Conservation (phyloP, 2,113 vertebrate species). For the Saccopteryx bilineata region DNA sequence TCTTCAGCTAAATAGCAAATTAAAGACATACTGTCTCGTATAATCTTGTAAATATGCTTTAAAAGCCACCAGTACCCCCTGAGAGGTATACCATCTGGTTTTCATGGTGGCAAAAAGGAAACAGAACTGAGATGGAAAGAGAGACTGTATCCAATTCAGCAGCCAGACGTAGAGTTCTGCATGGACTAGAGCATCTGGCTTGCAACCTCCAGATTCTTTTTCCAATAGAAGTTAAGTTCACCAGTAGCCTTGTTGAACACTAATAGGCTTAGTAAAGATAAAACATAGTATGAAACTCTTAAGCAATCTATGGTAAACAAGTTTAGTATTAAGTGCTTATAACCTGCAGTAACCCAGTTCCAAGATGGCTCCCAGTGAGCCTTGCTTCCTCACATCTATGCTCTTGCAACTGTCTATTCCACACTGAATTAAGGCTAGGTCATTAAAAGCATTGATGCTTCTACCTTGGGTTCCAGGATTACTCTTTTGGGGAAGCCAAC, state of each 20-base stretch:
- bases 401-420: rapidly evolving
- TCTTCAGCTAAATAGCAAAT: constrained; percentile 67
- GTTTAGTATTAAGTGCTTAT: background rate
- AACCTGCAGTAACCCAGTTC: background rate
- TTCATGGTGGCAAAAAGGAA: background rate
- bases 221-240: background rate
- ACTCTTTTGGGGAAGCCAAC: background rate
- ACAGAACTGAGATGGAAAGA: background rate
- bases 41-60: constrained; percentile 79
- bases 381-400: background rate
- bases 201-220: background rate
- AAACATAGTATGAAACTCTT: background rate
- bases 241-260: background rate
- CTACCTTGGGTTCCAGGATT: background rate
- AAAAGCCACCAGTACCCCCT: constrained; percentile 73
- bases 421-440: background rate
- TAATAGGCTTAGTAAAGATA: background rate
- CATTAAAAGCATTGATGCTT: background rate
- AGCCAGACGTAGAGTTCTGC: background rate
- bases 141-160: background rate
- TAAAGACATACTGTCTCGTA: constrained; percentile 71
- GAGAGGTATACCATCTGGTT: constrained; percentile 65
- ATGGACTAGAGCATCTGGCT: background rate
- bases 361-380: background rate
- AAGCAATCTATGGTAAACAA: background rate